Evolutionary conservation across 1,140 invertebrate species (phyloP).

Genomic region (Euwallacea fornicatus): DNA sequence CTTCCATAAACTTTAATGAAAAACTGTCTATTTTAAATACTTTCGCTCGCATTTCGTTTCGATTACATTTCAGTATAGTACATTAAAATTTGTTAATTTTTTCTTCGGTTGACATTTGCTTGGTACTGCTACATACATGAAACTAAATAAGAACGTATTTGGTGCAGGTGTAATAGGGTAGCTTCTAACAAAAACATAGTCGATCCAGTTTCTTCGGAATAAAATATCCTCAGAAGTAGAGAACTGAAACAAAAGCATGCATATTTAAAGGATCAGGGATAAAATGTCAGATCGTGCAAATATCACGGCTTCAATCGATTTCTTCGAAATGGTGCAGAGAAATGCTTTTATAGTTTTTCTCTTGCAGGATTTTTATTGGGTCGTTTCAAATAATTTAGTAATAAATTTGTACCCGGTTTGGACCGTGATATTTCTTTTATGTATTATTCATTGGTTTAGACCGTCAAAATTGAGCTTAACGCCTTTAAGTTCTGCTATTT

Average conservation of each 20-base stretch:
- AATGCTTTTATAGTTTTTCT: constrained; percentile 39
- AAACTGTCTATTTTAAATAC: too few species aligned
- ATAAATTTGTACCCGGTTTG: constrained; percentile 33
- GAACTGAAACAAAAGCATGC: constrained; percentile 38
- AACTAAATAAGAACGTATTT: too few species aligned
- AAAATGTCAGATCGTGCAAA: constrained; percentile 39
- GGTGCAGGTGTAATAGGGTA: not conserved
- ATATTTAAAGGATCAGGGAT: constrained; percentile 37
- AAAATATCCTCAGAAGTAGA: constrained; percentile 34
- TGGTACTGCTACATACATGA: too few species aligned
- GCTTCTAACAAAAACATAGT: constrained; percentile 29
- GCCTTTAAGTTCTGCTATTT: not conserved
- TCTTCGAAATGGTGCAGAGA: constrained; percentile 33
- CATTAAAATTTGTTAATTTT: too few species aligned
- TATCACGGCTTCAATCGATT: constrained; percentile 35
- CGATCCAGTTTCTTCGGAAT: constrained; percentile 31
- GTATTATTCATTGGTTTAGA: constrained; percentile 22
- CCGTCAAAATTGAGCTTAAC: constrained; percentile 18
- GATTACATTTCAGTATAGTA: too few species aligned
- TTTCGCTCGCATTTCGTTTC: too few species aligned
- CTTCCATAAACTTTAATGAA: too few species aligned
- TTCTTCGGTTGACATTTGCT: too few species aligned
- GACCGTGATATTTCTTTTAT: constrained; percentile 20
- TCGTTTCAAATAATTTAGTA: constrained; percentile 36
- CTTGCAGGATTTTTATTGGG: constrained; percentile 34